A percentile compares a stretch with the other conserved stretches of the same genome.
phyloP scores from a whole-genome alignment of 2,797 vertebrate species.

The Hippocampus kuda region DNA sequence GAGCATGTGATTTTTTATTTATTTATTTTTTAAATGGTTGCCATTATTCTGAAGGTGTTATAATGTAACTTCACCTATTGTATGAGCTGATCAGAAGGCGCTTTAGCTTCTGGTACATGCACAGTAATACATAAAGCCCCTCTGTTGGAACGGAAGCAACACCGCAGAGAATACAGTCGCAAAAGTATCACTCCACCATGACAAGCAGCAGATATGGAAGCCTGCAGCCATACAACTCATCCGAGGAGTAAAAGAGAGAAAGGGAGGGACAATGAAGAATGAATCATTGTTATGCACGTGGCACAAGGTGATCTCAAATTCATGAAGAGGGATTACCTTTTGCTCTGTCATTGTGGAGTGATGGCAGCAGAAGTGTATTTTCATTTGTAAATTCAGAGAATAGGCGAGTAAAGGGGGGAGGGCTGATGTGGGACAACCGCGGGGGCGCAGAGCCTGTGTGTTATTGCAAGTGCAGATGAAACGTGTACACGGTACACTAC shows the following conservation, averaged over 20 bases:
- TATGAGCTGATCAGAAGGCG: slow-evolving; percentile 47
- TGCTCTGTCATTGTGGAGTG: slow-evolving; percentile 41
- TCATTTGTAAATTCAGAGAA: slow-evolving; percentile 38
- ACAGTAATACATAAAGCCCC: slow-evolving; percentile 40
- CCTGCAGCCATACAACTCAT: slow-evolving; percentile 51
- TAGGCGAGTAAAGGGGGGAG: slow-evolving; percentile 7
- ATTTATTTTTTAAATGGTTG: neutral
- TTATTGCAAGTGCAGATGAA: slow-evolving; percentile 41
- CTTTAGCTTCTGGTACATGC: slow-evolving; percentile 27
- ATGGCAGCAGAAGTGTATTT: slow-evolving; percentile 38
- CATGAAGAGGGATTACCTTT: slow-evolving; percentile 43
- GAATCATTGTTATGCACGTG: slow-evolving; percentile 38
- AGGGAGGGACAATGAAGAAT: slow-evolving; percentile 26
- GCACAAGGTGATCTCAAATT: slow-evolving; percentile 31
- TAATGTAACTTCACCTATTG: slow-evolving; percentile 16
- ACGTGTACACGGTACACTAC: slow-evolving; percentile 22
- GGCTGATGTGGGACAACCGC: slow-evolving; percentile 17
- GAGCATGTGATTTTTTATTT: neutral
- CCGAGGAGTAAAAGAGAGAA: slow-evolving; percentile 24
- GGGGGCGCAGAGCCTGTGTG: slow-evolving; percentile 22
- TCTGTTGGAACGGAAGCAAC: slow-evolving; percentile 39
- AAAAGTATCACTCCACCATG: slow-evolving; percentile 62
- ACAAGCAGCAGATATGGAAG: slow-evolving; percentile 46
- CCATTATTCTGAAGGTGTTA: neutral
- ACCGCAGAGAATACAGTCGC: slow-evolving; percentile 43